Evolutionary conservation across 2,113 vertebrate species (phyloP), one percentile per base, ranked within the genome.

Genomic region (Malurus cyaneus): DNA sequence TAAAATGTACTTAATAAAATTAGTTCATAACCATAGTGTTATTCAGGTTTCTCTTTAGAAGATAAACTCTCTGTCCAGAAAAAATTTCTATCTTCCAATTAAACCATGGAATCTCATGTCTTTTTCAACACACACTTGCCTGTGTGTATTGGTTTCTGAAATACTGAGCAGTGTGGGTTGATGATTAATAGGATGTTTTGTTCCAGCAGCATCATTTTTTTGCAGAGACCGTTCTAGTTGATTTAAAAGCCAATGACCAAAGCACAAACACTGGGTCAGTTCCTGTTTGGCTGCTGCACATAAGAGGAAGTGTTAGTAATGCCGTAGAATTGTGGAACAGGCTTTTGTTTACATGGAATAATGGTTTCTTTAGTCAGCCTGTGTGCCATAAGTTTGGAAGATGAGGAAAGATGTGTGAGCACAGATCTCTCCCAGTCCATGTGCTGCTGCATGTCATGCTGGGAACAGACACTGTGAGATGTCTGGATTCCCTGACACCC

Each of bases 271-370:
- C 10, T 65, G 21, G 12, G 8, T 54, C 19, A 47, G 3, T 57
- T 89, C 49, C 36, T 65, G 6, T 89, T 81, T 66, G 62, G 36
- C 25, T 87, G 50, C 25, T 18, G 11, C 36, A 26, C 4, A 2
- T 56, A 21, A 36, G 8, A 2, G 6, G 46, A 78, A 61, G 8
- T 15, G 9, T 83, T 67, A 60, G 11, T 49, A 31, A 56, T 42
- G 44, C 49, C 4, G 0, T 52, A 14, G 0, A 2, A 9, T 23
- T 26, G 18, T n/a, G 24, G 20, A 82, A 14, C 10, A 71, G 79
- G 46, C 4, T 82, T 82, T 73, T 54, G 16, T 8, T 64, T 76
- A 26, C 50, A 28, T 65, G 2, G 5, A 9, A 21, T 79, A 57
- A 44, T 66, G 10, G 5, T 60, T 79, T 79, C 54, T 89, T 93